These are phyloP conservation scores for Emmelina monodactyla DNA, from an alignment of 2,888 invertebrate species.

Conservation along the genomic window DNA sequence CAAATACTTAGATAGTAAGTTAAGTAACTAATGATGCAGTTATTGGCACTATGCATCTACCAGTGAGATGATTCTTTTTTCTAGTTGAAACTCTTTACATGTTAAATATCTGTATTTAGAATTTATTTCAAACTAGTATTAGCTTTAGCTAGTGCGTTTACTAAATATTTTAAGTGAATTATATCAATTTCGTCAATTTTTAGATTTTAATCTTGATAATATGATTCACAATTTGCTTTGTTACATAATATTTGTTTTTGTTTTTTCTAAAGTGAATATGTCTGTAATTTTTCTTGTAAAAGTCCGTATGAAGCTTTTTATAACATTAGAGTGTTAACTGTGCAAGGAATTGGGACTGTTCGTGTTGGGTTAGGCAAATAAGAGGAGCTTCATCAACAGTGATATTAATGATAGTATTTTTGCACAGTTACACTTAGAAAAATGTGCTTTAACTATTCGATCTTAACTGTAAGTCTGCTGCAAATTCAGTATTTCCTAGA, in stretches of 20 bases:
- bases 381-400: constrained; percentile 48
- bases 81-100: constrained; percentile 25
- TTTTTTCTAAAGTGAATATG: background rate
- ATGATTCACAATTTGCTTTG: constrained; percentile 38
- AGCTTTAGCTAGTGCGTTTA: constrained; percentile 31
- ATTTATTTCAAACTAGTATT: constrained; percentile 24
- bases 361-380: constrained; percentile 26
- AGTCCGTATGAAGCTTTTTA: too few relatives aligned
- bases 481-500: constrained; percentile 54
- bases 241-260: constrained; percentile 12
- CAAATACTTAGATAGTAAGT: constrained; percentile 64
- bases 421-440: constrained; percentile 52
- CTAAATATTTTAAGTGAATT: constrained; percentile 44
- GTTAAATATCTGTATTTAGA: constrained; percentile 28
- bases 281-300: too few relatives aligned
- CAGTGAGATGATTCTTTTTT: constrained; percentile 24
- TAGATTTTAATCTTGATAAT: constrained; percentile 53
- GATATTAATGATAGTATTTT: constrained; percentile 39
- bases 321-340: constrained; percentile 43
- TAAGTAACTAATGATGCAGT: constrained; percentile 61
- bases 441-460: constrained; percentile 37
- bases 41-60: constrained; percentile 61
- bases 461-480: constrained; percentile 41
- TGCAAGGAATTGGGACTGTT: constrained; percentile 41
- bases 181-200: constrained; percentile 67